Conservation (phyloP, 2,888 invertebrate species). For the Escarpia spicata region DNA sequence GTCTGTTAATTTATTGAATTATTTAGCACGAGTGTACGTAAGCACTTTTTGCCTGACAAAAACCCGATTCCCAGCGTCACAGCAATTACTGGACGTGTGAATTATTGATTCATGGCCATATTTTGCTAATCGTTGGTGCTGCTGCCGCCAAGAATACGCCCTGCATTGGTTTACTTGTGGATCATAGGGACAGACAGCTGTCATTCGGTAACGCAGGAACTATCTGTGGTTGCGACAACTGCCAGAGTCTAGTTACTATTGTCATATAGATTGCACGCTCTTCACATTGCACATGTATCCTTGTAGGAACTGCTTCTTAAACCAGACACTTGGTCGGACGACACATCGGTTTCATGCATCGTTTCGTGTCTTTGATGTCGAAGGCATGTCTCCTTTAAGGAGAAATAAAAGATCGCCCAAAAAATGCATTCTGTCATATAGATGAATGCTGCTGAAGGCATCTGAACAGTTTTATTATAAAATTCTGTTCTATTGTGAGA, state of each 20-base stretch:
- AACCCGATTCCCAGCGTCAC: background rate
- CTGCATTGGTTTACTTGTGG: background rate
- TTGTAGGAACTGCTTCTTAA: background rate
- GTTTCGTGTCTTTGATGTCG: background rate
- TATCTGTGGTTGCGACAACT: background rate
- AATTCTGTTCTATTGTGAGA: background rate
- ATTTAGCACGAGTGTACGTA: background rate
- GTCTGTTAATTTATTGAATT: background rate
- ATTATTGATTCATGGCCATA: constrained; percentile 9
- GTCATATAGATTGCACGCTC: background rate
- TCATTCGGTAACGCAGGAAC: background rate
- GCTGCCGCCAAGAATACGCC: background rate
- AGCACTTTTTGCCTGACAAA: background rate
- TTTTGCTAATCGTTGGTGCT: background rate
- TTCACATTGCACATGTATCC: background rate
- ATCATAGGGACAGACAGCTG: background rate
- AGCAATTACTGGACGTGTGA: constrained; percentile 10
- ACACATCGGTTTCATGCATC: background rate
- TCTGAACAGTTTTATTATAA: too few relatives aligned
- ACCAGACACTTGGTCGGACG: background rate
- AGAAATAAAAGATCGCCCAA: too few relatives aligned
- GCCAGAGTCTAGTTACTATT: background rate
- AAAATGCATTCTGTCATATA: too few relatives aligned
- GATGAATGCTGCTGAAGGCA: too few relatives aligned
- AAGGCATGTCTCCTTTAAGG: background rate